Base-by-base conservation (phyloP, 2,888 invertebrate species). In the Philereme vetulata region DNA sequence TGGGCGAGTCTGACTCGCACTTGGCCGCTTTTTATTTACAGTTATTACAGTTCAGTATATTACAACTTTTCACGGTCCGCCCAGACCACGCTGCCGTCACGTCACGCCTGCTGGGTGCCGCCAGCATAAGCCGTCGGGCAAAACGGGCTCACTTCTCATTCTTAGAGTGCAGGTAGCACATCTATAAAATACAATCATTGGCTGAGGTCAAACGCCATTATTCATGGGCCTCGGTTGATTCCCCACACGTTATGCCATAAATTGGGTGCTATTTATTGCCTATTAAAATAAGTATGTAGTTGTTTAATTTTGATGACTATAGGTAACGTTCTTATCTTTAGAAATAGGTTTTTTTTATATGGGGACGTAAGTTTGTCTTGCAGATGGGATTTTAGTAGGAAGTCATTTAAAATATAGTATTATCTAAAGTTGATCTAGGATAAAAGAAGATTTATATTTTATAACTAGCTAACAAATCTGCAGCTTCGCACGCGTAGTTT, bases 231-330 rank as follows among this genome's bases (percentile, higher is more conserved):
- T 72, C 85, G 80, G 77, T 81, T 85, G 84, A 90, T 86, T 86
- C 85, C 81, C 84, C 84, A 82, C 85, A 82, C 80, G 85, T 85
- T 86, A 88, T 84, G 84, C 84, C 75, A 90, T 90, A 91, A 90
- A 90, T 88, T 87, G 75, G 67, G 76, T 73, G 70, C 82, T 89
- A 77, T 90, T 88, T 90, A 90, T 88, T 86, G 88, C 81, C 88
- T 86, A 89, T 90, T 88, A 90, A 87, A 90, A 87, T 89, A 88
- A 87, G 80, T 85, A 88, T 80, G 79, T 76, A 74, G 70, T 70
- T 66, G 53, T 56, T 63, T 60, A 67, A 61, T 54, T 53, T 54
- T 54, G 49, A 59, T 59, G 50, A 54, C 40, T 44, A 42, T 49
- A n/a, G n/a, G 51, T 7, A 47, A 46, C 44, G 56, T 40, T 44